Percentiles rank a stretch among this genome's conserved stretches.
Evolutionary conservation across 2,797 vertebrate genomes (phyloP).

Genomic region (Rhadinocentrus ornatus): DNA sequence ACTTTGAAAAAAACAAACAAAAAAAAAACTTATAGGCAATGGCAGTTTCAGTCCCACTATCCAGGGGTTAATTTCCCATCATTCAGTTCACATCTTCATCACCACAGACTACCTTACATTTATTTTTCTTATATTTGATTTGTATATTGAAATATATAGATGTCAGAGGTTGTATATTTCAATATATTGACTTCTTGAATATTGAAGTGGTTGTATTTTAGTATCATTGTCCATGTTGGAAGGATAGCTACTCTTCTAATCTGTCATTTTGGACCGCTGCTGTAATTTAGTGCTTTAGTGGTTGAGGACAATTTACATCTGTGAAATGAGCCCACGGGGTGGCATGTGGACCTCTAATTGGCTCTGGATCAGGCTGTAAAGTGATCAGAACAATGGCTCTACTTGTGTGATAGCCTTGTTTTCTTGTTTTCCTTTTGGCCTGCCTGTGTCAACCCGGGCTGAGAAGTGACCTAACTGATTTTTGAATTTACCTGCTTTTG

Average conservation of each 20-base stretch:
- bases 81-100: constrained; percentile 1
- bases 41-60: constrained; percentile 5
- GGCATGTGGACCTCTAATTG: constrained; percentile 23
- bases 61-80: constrained; percentile 15
- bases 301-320: constrained; percentile 33
- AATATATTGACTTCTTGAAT: constrained; percentile 39
- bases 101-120: neutral
- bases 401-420: constrained; percentile 1
- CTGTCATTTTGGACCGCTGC: constrained; percentile 44
- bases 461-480: constrained; percentile 39
- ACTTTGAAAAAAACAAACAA: neutral
- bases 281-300: constrained; percentile 69
- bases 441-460: constrained; percentile 15
- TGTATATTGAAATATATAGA: constrained; percentile 54
- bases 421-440: constrained; percentile 1
- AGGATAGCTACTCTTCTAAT: constrained; percentile 23
- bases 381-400: neutral
- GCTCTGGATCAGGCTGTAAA: constrained; percentile 6
- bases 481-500: constrained; percentile 53
- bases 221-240: constrained; percentile 52
- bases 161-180: constrained; percentile 45
- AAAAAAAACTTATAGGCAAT: neutral
- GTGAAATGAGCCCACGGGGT: constrained; percentile 14
- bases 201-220: constrained; percentile 57
- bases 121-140: constrained; percentile 21